Evolutionary conservation across 2,888 invertebrate species (phyloP).

Genomic region (Limnephilus marmoratus): DNA sequence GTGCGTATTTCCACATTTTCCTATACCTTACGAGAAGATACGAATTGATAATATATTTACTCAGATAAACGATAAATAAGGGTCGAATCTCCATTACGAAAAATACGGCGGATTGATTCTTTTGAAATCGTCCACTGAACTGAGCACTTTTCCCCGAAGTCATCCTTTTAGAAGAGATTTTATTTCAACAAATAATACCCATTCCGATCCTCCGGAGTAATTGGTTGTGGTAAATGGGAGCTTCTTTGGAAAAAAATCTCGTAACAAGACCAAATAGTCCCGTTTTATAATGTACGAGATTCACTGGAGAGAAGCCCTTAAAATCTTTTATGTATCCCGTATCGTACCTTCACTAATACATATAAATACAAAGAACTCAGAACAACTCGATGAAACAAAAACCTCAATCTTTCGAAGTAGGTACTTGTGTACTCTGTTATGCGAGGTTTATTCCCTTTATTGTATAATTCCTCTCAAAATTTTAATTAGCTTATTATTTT

Average conservation of each 20-base stretch:
- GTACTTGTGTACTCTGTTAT: neutral
- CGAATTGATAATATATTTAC: constrained; percentile 22
- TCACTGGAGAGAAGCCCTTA: neutral
- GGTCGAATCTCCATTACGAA: constrained; percentile 45
- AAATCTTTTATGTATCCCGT: neutral
- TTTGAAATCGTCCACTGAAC: constrained; percentile 42
- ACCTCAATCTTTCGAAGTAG: neutral
- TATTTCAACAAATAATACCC: constrained; percentile 42
- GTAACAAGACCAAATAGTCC: constrained; percentile 14
- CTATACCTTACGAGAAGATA: neutral
- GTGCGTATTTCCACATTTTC: neutral
- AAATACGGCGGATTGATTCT: constrained; percentile 50
- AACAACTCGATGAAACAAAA: neutral
- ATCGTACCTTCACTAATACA: neutral
- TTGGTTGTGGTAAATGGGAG: constrained; percentile 39
- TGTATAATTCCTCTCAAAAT: neutral
- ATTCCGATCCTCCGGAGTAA: constrained; percentile 41
- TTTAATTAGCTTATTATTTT: neutral
- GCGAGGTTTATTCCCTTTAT: neutral
- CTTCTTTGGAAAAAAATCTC: constrained; percentile 6
- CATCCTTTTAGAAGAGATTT: constrained; percentile 38
- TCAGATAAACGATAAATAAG: constrained; percentile 40
- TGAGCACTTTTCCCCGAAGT: constrained; percentile 29
- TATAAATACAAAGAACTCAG: neutral
- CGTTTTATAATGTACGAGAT: constrained; percentile 25